Evolutionary conservation across 2,797 vertebrate genomes (phyloP), one percentile per base, ranked within the genome.

Genomic region (Melanotaenia pygmaea): DNA sequence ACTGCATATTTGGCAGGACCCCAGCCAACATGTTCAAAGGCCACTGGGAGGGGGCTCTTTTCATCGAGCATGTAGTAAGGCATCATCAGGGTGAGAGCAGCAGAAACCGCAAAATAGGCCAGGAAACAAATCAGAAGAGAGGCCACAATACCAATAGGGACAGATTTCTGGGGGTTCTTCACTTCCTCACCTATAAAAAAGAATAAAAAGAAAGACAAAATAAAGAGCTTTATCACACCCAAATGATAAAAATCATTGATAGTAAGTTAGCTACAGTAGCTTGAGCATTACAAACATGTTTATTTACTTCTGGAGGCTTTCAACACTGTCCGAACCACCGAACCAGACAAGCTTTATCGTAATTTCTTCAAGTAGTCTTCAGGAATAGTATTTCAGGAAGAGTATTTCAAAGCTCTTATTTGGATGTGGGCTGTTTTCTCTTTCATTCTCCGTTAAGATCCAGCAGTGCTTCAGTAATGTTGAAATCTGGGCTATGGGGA

Each of bases 91-190:
- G 96, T 97, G 40, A 97, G 95, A 11, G 95, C 91, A 0, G 96
- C 96, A 3, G 97, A 97, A 73, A 97, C 95, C 0, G 95, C 96
- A 0, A 95, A 96, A 83, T 97, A 98, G 0, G 90, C 93, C 81
- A 97, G 35, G 89, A 97, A 98, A 82, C 96, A 98, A 89, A 97
- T 94, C 5, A 96, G 90, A 10, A 97, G 89, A 0, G 96, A 97
- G 4, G 93, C 68, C 51, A 97, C 81, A 3, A 97, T 97, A 20
- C 94, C 95, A 10, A 94, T 0, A 3, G 96, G 96, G 57, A 97
- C 86, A 11, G 96, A 96, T 89, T 92, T 96, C 81, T 95, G 95
- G 0, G 96, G 96, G 79, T 97, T 91, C 76, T 94, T 96, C 60
- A 96, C 96, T 85, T 97, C 97, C 90, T 97, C 96, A n/a, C 96